Base-by-base conservation (phyloP, 2,797 vertebrate genomes). In the Merluccius polli region DNA sequence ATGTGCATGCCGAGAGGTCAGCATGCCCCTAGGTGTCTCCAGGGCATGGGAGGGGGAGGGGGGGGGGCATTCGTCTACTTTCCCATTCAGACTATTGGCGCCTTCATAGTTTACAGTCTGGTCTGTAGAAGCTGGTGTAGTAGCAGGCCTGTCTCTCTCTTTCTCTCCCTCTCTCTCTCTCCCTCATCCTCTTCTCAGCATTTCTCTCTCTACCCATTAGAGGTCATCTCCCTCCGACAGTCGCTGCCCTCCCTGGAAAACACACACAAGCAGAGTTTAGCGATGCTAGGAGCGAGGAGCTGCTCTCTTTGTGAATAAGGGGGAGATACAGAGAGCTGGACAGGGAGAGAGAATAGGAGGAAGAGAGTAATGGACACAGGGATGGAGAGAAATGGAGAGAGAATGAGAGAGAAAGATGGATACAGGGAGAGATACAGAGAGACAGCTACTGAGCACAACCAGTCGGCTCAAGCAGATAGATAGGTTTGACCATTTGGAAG, bases 181-280 rank as follows among this genome's bases (percentile, higher is more conserved):
- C 88, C 93, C 93, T 93, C 79, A 93, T 85, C 0, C 52, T n/a
- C 12, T 83, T 94, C 90, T 90, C 87, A 94, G 93, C 83, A 94
- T 93, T 35, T 76, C 0, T 92, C 90, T 81, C 94, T 89, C 77
- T 90, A 87, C 33, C 81, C 91, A 82, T 95, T 94, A 92, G 95
- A 99, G 86, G 92, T 96, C 90, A 86, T 96, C 87, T 81, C 95
- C 73, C 86, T 96, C 0, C 88, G 95, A 92, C 94, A 98, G 69
- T 79, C 90, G 87, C 70, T 87, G 86, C 67, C 90, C 91, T 81
- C 90, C 92, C 94, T 95, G 89, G 36, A 81, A 85, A 27, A 2
- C 77, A 86, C 52, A 32, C 15, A 72, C 9, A 11, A 7, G 31
- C 38, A 36, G 9, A 32, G 33, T 35, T 35, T 8, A 35, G 33